Evolutionary conservation across 2,113 vertebrate species (phyloP).

Genomic region (Urocynchramus pylzowi): DNA sequence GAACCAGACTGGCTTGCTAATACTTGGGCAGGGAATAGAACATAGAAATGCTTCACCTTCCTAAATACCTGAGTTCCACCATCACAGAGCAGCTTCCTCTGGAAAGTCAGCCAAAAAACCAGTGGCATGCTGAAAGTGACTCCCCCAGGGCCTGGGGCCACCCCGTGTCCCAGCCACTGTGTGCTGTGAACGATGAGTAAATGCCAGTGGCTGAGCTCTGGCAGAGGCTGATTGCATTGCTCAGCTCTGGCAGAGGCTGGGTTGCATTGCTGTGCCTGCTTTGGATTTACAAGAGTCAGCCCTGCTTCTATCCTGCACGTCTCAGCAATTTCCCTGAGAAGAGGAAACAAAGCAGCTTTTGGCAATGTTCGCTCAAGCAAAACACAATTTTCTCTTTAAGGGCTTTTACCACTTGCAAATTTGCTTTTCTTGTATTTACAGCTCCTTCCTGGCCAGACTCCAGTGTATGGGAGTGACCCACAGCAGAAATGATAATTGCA

Average conservation of each 20-base stretch:
- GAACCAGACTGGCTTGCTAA: background rate
- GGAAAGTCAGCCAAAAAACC: background rate
- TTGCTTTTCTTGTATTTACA: background rate
- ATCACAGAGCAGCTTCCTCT: background rate
- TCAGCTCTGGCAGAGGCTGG: background rate
- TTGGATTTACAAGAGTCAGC: background rate
- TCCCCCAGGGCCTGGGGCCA: rapidly evolving
- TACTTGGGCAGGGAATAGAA: background rate
- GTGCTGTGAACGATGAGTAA: background rate
- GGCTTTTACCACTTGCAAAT: background rate
- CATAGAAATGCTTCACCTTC: background rate
- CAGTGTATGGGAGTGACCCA: background rate
- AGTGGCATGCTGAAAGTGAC: background rate
- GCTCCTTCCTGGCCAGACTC: background rate
- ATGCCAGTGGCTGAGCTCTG: background rate
- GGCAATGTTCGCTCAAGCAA: background rate
- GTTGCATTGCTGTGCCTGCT: background rate
- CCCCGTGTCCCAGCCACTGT: background rate
- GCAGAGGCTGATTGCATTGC: background rate
- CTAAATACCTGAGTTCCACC: background rate
- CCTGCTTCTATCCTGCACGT: background rate
- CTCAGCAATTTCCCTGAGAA: background rate
- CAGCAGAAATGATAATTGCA: background rate
- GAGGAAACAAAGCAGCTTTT: background rate
- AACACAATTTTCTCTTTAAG: background rate